Percentiles rank a stretch among this genome's conserved stretches.
Conservation (phyloP, 2,113 vertebrate species). For the Tetrax tetrax region DNA sequence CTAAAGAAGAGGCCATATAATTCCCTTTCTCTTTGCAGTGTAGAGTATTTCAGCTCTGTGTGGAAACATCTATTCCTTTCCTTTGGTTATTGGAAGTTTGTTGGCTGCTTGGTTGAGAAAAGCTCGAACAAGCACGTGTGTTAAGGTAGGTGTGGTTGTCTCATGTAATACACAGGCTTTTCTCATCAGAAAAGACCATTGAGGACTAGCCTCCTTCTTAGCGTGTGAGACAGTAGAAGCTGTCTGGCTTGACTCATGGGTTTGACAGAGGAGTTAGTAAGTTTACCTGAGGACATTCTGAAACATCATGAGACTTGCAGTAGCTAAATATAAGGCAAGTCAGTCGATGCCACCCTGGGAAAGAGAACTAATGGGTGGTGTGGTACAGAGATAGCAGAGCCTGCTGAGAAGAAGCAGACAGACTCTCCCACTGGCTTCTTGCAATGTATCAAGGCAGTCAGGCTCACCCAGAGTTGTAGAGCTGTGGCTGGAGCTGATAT, state of each 20-base stretch:
- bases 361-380: neutral
- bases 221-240: neutral
- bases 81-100: neutral
- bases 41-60: neutral
- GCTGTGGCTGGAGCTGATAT: neutral
- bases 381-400: neutral
- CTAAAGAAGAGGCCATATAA: neutral
- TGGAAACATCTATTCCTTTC: neutral
- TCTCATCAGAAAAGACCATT: neutral
- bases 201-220: neutral
- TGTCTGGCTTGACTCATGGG: slow-evolving; percentile 22
- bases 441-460: neutral
- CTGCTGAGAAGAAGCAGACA: neutral
- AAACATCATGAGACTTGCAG: slow-evolving; percentile 17
- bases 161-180: neutral
- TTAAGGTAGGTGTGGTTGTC: neutral
- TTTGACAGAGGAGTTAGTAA: slow-evolving; percentile 41
- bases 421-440: neutral
- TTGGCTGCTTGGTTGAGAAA: neutral
- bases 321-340: slow-evolving; percentile 25
- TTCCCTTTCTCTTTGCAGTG: neutral
- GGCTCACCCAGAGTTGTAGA: neutral
- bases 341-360: neutral
- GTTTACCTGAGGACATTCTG: slow-evolving; percentile 45
- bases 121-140: neutral